Conservation (phyloP, 2,888 invertebrate genomes). For the Geophilus truncorum region DNA sequence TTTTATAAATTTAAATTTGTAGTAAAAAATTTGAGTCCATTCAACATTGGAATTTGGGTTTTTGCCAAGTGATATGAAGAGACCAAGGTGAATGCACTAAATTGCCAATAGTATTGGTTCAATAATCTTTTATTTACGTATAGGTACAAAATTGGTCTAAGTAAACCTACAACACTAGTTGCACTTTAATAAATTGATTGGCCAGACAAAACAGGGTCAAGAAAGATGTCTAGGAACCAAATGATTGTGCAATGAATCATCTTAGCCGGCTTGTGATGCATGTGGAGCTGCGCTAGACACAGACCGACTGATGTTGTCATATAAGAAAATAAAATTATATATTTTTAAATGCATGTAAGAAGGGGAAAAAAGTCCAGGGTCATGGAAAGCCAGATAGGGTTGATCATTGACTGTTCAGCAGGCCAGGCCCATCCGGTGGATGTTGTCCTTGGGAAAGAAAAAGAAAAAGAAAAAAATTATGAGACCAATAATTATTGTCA, state of each 20-base stretch:
- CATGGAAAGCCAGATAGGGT: slow-evolving; percentile 18
- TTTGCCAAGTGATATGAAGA: slow-evolving; percentile 8
- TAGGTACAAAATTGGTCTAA: background rate
- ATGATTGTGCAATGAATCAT: slow-evolving; percentile 13
- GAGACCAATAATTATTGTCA: slow-evolving; percentile 13
- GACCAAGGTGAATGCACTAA: background rate
- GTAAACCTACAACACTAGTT: background rate
- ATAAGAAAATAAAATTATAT: background rate
- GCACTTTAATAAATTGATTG: slow-evolving; percentile 5
- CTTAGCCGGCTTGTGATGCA: background rate
- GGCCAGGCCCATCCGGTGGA: slow-evolving; percentile 22
- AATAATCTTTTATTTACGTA: background rate
- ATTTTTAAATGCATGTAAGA: background rate
- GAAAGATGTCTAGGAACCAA: slow-evolving; percentile 22
- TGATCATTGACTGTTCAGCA: slow-evolving; percentile 21
- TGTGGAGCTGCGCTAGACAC: background rate
- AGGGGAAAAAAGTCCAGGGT: background rate
- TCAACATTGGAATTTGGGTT: slow-evolving; percentile 25
- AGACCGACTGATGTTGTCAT: slow-evolving; percentile 16
- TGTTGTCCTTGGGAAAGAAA: background rate
- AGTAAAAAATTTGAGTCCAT: background rate
- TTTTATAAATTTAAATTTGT: too few species aligned
- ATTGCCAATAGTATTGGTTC: slow-evolving; percentile 1
- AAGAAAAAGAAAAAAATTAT: background rate
- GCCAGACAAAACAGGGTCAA: slow-evolving; percentile 17